Evolutionary conservation across 2,113 vertebrate genomes (phyloP).

Genomic region (Labrus mixtus): DNA sequence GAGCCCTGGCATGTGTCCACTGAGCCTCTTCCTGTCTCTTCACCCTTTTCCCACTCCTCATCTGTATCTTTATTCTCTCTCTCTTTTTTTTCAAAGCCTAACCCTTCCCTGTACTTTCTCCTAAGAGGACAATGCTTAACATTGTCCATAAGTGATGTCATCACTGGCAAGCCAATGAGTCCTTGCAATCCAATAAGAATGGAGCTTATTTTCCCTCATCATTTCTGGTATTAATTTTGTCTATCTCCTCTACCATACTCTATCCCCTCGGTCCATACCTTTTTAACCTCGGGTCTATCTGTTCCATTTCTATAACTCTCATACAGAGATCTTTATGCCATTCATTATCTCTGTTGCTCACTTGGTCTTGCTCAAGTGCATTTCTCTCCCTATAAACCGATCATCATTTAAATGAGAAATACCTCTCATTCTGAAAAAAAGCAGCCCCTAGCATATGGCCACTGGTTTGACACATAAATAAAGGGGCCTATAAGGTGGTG

Average conservation of each 20-base stretch:
- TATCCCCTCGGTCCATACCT: conserved; percentile 9
- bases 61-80: conserved; percentile 32
- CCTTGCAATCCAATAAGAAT: conserved; percentile 41
- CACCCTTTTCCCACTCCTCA: conserved; percentile 23
- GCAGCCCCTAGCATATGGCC: neutral
- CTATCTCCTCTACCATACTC: neutral
- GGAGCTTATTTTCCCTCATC: conserved; percentile 41
- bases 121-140: conserved; percentile 37
- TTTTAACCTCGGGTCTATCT: conserved; percentile 19
- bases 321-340: neutral
- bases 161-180: conserved; percentile 26
- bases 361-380: conserved; percentile 21
- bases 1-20: conserved; percentile 61
- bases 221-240: conserved; percentile 22
- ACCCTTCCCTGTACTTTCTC: conserved; percentile 22
- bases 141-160: conserved; percentile 57
- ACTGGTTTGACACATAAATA: neutral
- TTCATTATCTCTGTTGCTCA: conserved; percentile 23
- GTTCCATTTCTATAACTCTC: neutral
- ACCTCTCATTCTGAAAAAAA: neutral
- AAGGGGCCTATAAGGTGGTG: neutral
- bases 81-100: conserved; percentile 22
- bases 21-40: conserved; percentile 37
- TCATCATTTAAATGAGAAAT: conserved; percentile 40
- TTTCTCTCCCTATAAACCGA: conserved; percentile 19